Evolutionary conservation across 2,797 vertebrate species (phyloP).

Genomic region (Muscicapa comitata): DNA sequence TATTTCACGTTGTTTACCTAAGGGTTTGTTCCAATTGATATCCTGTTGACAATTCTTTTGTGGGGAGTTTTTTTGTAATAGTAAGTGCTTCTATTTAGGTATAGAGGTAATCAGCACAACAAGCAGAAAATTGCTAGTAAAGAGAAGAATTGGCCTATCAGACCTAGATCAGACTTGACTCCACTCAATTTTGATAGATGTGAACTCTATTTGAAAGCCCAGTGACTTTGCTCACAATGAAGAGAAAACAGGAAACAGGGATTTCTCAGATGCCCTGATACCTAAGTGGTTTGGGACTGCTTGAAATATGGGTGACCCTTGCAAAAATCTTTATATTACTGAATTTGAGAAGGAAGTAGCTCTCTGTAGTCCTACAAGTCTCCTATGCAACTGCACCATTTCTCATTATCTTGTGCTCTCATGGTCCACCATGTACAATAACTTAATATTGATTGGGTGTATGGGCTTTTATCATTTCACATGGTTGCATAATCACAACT

Average conservation of each 20-base stretch:
- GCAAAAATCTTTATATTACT: background rate
- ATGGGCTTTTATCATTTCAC: background rate
- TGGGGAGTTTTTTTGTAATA: background rate
- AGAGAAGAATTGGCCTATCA: background rate
- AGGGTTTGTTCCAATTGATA: background rate
- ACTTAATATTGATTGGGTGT: background rate
- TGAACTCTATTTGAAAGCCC: background rate
- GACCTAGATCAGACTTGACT: background rate
- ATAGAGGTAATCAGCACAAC: background rate
- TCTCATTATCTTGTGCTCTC: background rate
- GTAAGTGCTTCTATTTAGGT: background rate
- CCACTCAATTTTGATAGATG: background rate
- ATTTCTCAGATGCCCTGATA: background rate
- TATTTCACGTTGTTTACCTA: background rate
- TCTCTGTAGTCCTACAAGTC: background rate
- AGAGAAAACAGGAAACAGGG: background rate
- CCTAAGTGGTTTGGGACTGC: background rate
- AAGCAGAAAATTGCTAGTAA: background rate
- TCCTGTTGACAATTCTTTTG: background rate
- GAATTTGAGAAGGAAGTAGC: background rate
- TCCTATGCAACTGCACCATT: background rate
- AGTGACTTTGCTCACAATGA: background rate
- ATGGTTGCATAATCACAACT: background rate
- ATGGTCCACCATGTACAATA: background rate
- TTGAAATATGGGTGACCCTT: background rate